Percentiles rank a stretch among this genome's conserved stretches.
phyloP scores from a whole-genome alignment of 2,888 invertebrate genomes.

The Helleia helle region DNA sequence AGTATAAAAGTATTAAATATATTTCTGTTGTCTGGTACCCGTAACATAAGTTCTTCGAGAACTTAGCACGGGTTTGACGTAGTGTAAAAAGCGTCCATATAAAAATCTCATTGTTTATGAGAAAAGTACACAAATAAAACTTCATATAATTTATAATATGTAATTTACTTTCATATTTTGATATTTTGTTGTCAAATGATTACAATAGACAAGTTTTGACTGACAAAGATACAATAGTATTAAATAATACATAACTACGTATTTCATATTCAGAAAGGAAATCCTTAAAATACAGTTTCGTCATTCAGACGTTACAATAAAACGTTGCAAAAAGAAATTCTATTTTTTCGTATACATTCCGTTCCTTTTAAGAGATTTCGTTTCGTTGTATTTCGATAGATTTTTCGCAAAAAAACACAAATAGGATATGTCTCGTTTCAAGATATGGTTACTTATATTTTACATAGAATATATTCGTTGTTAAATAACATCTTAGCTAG shows the following conservation, averaged over 20 bases:
- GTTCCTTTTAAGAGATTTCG: conserved; percentile 35
- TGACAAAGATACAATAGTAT: conserved; percentile 40
- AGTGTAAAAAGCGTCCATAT: too few relatives aligned
- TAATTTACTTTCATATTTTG: conserved; percentile 58
- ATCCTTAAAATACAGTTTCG: conserved; percentile 41
- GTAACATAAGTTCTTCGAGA: too few relatives aligned
- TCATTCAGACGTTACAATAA: conserved; percentile 35
- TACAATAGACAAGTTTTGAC: conserved; percentile 64
- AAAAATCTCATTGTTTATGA: background rate
- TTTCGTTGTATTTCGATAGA: conserved; percentile 47
- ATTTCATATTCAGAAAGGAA: conserved; percentile 45
- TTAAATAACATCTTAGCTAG: conserved; percentile 14
- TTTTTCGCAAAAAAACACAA: conserved; percentile 33
- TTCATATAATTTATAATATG: conserved; percentile 27
- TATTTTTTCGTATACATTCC: conserved; percentile 60
- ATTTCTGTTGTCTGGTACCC: too few relatives aligned
- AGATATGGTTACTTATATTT: conserved; percentile 51
- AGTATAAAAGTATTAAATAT: too few relatives aligned
- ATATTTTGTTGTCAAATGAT: conserved; percentile 59
- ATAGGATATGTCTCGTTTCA: conserved; percentile 63
- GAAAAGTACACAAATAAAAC: conserved; percentile 39
- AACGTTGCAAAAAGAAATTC: conserved; percentile 31
- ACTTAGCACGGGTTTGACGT: too few relatives aligned
- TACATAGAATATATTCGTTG: conserved; percentile 31
- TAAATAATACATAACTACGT: conserved; percentile 53